Base-by-base conservation (phyloP, 2,888 invertebrate species). In the Poecilus cupreus region DNA sequence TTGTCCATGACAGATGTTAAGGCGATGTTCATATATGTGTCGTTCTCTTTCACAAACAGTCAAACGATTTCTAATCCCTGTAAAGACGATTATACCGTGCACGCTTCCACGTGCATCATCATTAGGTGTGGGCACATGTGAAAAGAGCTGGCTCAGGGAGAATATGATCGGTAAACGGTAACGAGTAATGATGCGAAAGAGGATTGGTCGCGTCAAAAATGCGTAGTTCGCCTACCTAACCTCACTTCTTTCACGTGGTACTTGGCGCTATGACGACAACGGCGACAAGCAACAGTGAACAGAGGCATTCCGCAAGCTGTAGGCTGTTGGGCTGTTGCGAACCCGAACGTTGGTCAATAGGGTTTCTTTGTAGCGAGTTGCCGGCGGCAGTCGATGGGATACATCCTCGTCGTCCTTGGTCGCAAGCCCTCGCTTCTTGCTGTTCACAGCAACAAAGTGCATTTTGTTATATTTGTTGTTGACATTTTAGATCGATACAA, bases 401-500 rank as follows among this genome's bases (percentile, higher is more conserved):
- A 43, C 43, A 32, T 46, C 3, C 51, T 51, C 49, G 13, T 16
- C 2, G 18, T 13, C n/a, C 43, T 43, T 0, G n/a, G 10, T 11
- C 43, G 2, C 8, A 5, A 18, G 5, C 18, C 13, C 51, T 51
- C 18, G 18, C 57, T 24, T 22, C 57, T 57, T 24, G 13, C n/a
- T 57, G 11, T 24, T n/a, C 5, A 24, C 22, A 57, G 22, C 57
- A 57, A 24, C 24, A 11, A 57, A 57, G 24, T 57, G 57, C 57
- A 57, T 57, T 57, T 57, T 57, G 24, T 57, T 57, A 51, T 32
- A 54, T 24, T 37, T 57, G 77, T 39, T 57, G 37, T 51, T 72
- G 76, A 57, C 60, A 51, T 54, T 75, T 20, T 51, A 57, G 60
- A 54, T 51, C 57, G 37, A 77, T 54, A 54, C 51, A 54, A 54